Percentiles rank a stretch among this genome's conserved stretches.
phyloP scores from a whole-genome alignment of 2,888 invertebrate genomes.

The Mythimna vitellina region DNA sequence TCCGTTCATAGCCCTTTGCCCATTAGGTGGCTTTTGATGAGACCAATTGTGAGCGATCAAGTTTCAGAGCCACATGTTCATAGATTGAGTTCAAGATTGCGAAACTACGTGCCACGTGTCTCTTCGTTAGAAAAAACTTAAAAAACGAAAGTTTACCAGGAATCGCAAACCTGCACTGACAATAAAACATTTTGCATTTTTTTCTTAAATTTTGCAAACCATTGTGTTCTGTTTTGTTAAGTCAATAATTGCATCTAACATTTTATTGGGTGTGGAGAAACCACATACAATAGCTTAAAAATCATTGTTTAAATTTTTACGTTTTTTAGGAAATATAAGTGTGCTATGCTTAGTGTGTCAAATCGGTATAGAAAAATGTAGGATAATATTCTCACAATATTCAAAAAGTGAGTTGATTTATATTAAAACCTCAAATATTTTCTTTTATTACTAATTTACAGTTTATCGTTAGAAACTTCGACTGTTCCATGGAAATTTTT shows the following conservation, averaged over 20 bases:
- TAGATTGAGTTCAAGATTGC: too few relatives aligned
- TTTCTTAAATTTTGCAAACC: constrained; percentile 40
- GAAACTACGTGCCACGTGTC: constrained; percentile 50
- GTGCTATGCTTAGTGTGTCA: constrained; percentile 19
- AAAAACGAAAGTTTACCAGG: constrained; percentile 61
- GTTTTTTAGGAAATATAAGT: constrained; percentile 36
- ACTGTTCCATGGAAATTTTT: not conserved
- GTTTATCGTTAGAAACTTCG: too few relatives aligned
- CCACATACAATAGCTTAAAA: constrained; percentile 53
- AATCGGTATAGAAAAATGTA: constrained; percentile 12
- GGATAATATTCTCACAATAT: not conserved
- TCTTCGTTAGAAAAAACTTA: constrained; percentile 13
- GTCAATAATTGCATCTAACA: constrained; percentile 38
- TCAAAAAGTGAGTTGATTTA: not conserved
- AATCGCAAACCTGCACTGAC: constrained; percentile 44
- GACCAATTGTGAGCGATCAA: too few relatives aligned
- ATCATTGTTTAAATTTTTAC: constrained; percentile 24
- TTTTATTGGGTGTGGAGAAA: constrained; percentile 60
- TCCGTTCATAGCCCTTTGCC: too few relatives aligned
- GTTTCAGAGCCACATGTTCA: too few relatives aligned
- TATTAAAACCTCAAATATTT: not conserved
- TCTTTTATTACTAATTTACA: not conserved
- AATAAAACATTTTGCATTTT: constrained; percentile 41
- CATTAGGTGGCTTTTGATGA: too few relatives aligned
- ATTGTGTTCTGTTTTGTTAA: constrained; percentile 39